Conservation (phyloP, 2,113 vertebrate genomes). For the Lepus europaeus region DNA sequence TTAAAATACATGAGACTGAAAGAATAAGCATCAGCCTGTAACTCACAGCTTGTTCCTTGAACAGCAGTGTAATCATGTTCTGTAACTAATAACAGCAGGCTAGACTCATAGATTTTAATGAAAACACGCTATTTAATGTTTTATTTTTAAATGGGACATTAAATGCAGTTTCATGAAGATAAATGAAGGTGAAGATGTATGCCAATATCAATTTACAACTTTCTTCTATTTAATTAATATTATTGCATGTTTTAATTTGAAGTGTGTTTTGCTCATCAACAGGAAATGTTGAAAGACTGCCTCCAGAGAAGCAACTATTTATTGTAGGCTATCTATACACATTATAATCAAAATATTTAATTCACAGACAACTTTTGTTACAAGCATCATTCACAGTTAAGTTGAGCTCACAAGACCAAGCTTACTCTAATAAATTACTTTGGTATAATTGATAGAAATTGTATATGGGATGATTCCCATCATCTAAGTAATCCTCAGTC, state of each 20-base stretch:
- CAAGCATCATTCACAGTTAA: constrained; percentile 34
- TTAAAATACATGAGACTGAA: not conserved
- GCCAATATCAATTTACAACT: constrained; percentile 83
- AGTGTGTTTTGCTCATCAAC: constrained; percentile 79
- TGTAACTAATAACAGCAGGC: constrained; percentile 53
- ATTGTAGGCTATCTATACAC: constrained; percentile 41
- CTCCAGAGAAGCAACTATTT: constrained; percentile 74
- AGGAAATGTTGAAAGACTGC: constrained; percentile 78
- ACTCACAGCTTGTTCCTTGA: constrained; percentile 69
- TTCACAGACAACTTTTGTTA: constrained; percentile 12
- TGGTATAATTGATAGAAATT: not conserved
- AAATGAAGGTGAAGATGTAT: constrained; percentile 82
- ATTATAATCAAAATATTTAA: constrained; percentile 49
- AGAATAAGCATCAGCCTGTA: not conserved
- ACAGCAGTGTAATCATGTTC: constrained; percentile 64
- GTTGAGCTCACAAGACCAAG: not conserved
- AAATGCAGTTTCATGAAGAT: constrained; percentile 78
- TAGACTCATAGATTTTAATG: constrained; percentile 59
- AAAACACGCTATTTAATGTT: constrained; percentile 76
- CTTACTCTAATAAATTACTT: constrained; percentile 40
- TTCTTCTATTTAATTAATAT: constrained; percentile 85
- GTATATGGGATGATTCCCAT: not conserved
- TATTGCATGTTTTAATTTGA: constrained; percentile 84
- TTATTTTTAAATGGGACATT: constrained; percentile 74
- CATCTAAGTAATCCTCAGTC: not conserved